Base-by-base conservation (phyloP, 1,140 invertebrate species). In the Idris sp. region DNA sequence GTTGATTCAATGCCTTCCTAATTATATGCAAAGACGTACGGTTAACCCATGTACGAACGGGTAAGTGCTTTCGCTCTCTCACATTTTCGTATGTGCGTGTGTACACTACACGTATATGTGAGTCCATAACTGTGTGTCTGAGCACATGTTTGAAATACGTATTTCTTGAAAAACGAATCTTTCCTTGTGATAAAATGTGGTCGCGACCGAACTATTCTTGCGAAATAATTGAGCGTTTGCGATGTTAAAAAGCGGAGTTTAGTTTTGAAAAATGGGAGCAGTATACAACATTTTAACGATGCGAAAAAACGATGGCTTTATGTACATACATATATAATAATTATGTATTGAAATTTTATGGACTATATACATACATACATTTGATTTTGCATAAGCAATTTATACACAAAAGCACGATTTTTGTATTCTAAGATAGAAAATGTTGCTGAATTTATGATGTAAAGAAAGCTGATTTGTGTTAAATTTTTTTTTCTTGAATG, bases 11-110 rank as follows among this genome's bases (percentile, higher is more conserved):
- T 75, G 59, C 58, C 64, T 51, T 69, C 65, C 58, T 75, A 75
- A 75, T 75, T 75, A 75, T 75, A 75, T 75, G 73, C 73, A 75
- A 75, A 65, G 64, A 68, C 51, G 56, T 67, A 75, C 59, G 58
- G 49, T 75, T 75, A 75, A 64, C 58, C 58, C 53, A 51, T 30
- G 72, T 68, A 68, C 31, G 43, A 65, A 53, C 28, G 44, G n/a
- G 46, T 62, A 68, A 68, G 62, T 62, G 58, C 58, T 72, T 35
- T 51, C 15, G 38, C n/a, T n/a, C 48, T 68, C 48, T 71, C 48
- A 38, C 67, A 31, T 51, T 2, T 30, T n/a, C 62, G 31, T 61
- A 10, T 22, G 15, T 36, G 10, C 0, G 1, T 14, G 7, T 28
- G n/a, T 35, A 10, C 11, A 35, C 2, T 25, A 10, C 18, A 9